phyloP scores from a whole-genome alignment of 1,140 invertebrate genomes.

The Lepidurus couesii region DNA sequence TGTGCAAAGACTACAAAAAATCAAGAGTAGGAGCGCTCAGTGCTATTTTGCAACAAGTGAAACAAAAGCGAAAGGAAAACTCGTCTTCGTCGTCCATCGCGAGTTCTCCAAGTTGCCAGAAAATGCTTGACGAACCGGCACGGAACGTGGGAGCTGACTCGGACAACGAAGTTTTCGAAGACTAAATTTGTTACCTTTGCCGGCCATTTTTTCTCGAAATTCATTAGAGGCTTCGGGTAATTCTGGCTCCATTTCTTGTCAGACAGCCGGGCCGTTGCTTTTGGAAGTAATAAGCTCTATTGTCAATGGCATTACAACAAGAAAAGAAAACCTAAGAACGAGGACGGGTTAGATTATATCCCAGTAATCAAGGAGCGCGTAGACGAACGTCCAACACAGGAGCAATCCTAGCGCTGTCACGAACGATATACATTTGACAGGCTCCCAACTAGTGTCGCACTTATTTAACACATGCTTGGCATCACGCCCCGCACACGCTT shows the following conservation, averaged over 20 bases:
- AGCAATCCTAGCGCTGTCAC: not conserved
- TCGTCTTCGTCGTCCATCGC: not conserved
- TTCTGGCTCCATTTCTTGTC: not conserved
- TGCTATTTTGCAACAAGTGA: constrained; percentile 32
- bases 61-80: constrained; percentile 10
- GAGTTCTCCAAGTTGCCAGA: not conserved
- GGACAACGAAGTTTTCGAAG: not conserved
- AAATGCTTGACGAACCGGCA: not conserved
- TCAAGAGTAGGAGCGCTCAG: constrained; percentile 27
- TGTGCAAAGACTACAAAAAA: not conserved
- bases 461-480: not conserved
- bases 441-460: not conserved
- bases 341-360: not conserved
- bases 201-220: not conserved
- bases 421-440: not conserved
- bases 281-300: not conserved
- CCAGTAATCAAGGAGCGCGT: not conserved
- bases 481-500: not conserved
- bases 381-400: not conserved
- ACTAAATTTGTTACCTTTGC: not conserved
- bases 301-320: too few relatives aligned
- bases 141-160: not conserved
- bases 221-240: not conserved
- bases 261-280: not conserved
- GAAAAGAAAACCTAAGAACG: not conserved